These are phyloP conservation scores for Vidua macroura DNA, from an alignment of 2,113 vertebrate species.

Conservation along the genomic window DNA sequence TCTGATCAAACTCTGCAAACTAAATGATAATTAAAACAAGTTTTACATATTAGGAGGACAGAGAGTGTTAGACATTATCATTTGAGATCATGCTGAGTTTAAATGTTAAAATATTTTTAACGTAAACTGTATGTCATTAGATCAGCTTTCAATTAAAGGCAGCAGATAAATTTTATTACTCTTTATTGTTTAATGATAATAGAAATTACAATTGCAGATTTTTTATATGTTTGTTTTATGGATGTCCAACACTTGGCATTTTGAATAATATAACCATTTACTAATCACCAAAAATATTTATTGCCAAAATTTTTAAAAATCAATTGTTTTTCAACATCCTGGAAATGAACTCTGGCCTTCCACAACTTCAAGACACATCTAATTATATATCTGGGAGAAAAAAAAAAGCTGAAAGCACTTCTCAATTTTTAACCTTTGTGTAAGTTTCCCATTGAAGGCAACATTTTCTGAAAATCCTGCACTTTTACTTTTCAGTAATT, in stretches of 20 bases:
- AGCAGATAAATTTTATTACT: background rate
- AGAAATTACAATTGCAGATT: background rate
- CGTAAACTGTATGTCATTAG: background rate
- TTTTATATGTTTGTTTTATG: background rate
- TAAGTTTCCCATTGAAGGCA: background rate
- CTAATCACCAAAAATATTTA: background rate
- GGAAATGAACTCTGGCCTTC: background rate
- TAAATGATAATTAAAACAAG: constrained; percentile 48
- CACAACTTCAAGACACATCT: background rate
- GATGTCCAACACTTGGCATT: background rate
- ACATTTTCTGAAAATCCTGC: background rate
- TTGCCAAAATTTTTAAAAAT: background rate
- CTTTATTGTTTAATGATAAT: background rate
- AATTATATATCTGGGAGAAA: background rate
- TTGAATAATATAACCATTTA: background rate
- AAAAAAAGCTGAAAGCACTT: background rate
- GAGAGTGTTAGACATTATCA: background rate
- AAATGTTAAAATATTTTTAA: background rate
- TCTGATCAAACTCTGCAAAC: constrained; percentile 98
- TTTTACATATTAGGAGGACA: background rate
- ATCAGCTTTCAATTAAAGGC: background rate
- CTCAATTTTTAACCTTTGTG: background rate
- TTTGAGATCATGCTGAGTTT: background rate
- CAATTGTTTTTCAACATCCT: background rate
- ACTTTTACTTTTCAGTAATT: background rate